These are phyloP conservation scores for Sussaba pulchella DNA, from an alignment of 2,888 invertebrate species.

Conservation along the genomic window DNA sequence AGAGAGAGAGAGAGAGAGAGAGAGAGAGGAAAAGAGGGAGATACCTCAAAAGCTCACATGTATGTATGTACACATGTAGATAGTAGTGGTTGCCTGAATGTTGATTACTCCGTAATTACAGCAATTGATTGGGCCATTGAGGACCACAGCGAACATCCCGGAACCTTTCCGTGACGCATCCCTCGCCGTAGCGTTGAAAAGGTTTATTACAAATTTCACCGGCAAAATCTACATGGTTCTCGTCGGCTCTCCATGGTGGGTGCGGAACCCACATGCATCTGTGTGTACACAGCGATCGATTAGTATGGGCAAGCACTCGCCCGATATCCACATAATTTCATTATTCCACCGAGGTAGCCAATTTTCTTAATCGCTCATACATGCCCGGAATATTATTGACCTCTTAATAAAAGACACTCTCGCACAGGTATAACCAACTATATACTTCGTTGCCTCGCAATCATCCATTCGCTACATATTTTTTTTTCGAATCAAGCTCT, in stretches of 20 bases:
- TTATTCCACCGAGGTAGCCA: constrained; percentile 67
- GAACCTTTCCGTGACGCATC: neutral
- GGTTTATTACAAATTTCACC: constrained; percentile 50
- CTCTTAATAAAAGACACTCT: constrained; percentile 53
- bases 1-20: constrained; percentile 27
- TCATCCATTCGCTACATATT: constrained; percentile 12
- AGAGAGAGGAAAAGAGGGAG: constrained; percentile 35
- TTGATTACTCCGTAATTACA: constrained; percentile 60
- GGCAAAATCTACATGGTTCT: constrained; percentile 32
- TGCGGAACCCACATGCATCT: neutral
- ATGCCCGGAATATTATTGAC: constrained; percentile 65
- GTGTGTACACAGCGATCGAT: constrained; percentile 54
- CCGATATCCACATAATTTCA: constrained; percentile 57
- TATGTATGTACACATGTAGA: constrained; percentile 19
- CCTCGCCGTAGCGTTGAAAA: constrained; percentile 23
- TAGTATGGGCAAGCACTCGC: constrained; percentile 60
- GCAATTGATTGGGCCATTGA: constrained; percentile 65
- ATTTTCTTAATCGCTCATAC: constrained; percentile 70
- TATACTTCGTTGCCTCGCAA: constrained; percentile 29
- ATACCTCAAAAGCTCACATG: constrained; percentile 36
- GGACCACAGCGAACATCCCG: constrained; percentile 27
- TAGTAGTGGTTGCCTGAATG: constrained; percentile 49
- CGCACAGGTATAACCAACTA: constrained; percentile 37
- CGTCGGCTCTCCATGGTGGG: neutral
- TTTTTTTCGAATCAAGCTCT: neutral